Percentiles rank a stretch among this genome's conserved stretches.
These are phyloP conservation scores for Semotilus atromaculatus DNA, from an alignment of 2,797 vertebrate genomes.

Conservation along the genomic window DNA sequence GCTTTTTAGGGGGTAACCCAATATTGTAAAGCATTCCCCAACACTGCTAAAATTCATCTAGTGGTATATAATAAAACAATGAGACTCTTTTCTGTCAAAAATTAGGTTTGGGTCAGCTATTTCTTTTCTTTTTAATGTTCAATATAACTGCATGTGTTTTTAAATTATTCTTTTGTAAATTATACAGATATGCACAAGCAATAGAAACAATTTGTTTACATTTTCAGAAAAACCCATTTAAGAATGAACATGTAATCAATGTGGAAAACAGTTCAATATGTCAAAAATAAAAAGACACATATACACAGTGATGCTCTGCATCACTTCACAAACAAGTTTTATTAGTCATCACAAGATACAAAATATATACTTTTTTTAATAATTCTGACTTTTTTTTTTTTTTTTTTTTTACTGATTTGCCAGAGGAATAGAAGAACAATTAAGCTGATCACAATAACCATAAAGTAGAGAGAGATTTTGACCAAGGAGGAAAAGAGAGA, in stretches of 20 bases:
- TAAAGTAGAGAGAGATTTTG: slow-evolving; percentile 7
- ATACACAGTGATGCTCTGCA: slow-evolving; percentile 70
- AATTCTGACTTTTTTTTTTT: slow-evolving; percentile 53
- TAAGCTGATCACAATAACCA: slow-evolving; percentile 58
- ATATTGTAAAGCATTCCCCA: background rate
- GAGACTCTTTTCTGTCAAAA: background rate
- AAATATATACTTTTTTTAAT: slow-evolving; percentile 69
- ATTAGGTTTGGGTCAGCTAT: background rate
- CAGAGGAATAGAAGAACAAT: slow-evolving; percentile 70
- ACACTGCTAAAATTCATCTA: background rate
- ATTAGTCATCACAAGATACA: slow-evolving; percentile 74
- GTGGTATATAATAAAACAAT: background rate
- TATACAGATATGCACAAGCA: background rate
- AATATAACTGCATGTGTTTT: background rate
- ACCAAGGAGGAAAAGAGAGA: background rate
- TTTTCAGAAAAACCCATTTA: background rate
- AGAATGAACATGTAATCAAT: background rate
- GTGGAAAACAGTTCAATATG: background rate
- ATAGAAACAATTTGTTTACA: background rate
- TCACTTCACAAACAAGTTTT: slow-evolving; percentile 77
- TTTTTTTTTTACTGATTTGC: slow-evolving; percentile 72
- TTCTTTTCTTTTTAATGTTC: background rate
- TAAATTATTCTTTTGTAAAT: background rate
- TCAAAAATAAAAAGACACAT: slow-evolving; percentile 21
- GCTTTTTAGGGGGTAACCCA: background rate